A percentile compares a stretch with the other conserved stretches of the same genome.
These are phyloP conservation scores for Chlamydotis undulata DNA, from an alignment of 2,113 vertebrate genomes.

Conservation along the genomic window DNA sequence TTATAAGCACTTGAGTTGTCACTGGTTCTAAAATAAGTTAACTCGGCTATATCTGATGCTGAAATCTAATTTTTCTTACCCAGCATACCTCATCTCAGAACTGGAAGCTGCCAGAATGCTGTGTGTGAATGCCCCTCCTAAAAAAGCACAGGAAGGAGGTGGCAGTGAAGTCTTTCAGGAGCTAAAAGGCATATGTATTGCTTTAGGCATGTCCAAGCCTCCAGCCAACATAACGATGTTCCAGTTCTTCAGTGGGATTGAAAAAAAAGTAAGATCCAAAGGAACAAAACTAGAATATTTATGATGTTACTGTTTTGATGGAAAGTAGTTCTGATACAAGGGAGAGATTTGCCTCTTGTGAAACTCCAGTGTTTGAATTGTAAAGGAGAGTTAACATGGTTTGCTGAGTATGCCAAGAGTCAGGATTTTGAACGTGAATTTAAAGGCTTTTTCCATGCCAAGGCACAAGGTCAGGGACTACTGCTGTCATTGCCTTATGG, in stretches of 20 bases:
- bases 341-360: not conserved
- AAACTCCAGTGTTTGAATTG: not conserved
- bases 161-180: conserved; percentile 93
- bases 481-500: not conserved
- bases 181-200: conserved; percentile 94
- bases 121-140: conserved; percentile 86
- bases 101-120: conserved; percentile 95
- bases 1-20: not conserved
- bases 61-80: conserved; percentile 68
- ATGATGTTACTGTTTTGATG: not conserved
- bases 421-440: not conserved
- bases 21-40: conserved; percentile 40
- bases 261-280: conserved; percentile 91
- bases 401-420: not conserved
- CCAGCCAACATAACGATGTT: conserved; percentile 98
- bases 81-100: conserved; percentile 97
- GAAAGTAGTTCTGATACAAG: not conserved
- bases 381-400: not conserved
- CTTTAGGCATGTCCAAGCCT: conserved; percentile 98
- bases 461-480: not conserved
- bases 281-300: conserved; percentile 9
- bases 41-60: conserved; percentile 63
- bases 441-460: conserved; percentile 23
- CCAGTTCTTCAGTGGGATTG: conserved; percentile 98
- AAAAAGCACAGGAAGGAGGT: conserved; percentile 84